Base-by-base conservation (phyloP, 2,888 invertebrate genomes). In the Pasiphila rectangulata region DNA sequence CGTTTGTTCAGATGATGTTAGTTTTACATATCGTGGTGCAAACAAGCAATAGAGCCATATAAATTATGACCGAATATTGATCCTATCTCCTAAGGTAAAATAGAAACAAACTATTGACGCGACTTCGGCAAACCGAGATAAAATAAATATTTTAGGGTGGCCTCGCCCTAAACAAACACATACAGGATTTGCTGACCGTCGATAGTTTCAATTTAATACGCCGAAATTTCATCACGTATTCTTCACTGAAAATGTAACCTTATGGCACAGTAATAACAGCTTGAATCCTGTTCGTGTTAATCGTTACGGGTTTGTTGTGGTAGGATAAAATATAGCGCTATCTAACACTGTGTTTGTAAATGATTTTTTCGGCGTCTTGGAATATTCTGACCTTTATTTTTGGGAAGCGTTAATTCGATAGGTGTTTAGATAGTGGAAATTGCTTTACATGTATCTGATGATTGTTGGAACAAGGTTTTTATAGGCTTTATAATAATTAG, bases 121-220 rank as follows among this genome's bases (percentile, higher is more conserved):
- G 83, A 82, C 83, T 82, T 80, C 86, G 85, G 86, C 84, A 85
- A 86, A 87, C 88, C 86, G 66, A 84, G 85, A 85, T 87, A 87
- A 83, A 86, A 87, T 86, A 87, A 88, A 88, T 88, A 88, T 88
- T 86, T 86, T 84, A 84, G 88, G 88, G 88, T 85, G 86, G 87
- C 75, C 82, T 77, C 79, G 81, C 79, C 87, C 88, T 88, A 87
- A 87, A 86, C 83, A 87, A 87, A 88, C 88, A 88, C 67, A 74
- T 74, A 71, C 76, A 74, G 79, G 84, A 86, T 87, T 88, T 86
- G 88, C 88, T 85, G 88, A 87, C 88, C 85, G 85, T 64, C 81
- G 87, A 85, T 86, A 84, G 80, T 85, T 87, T 86, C 86, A 86
- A 86, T 88, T 87, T 88, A 85, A 87, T 85, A 82, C 82, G 75